Percentiles rank a stretch among this genome's conserved stretches.
These are phyloP conservation scores for Dendropsophus ebraccatus DNA, from an alignment of 2,113 vertebrate species.

Conservation along the genomic window DNA sequence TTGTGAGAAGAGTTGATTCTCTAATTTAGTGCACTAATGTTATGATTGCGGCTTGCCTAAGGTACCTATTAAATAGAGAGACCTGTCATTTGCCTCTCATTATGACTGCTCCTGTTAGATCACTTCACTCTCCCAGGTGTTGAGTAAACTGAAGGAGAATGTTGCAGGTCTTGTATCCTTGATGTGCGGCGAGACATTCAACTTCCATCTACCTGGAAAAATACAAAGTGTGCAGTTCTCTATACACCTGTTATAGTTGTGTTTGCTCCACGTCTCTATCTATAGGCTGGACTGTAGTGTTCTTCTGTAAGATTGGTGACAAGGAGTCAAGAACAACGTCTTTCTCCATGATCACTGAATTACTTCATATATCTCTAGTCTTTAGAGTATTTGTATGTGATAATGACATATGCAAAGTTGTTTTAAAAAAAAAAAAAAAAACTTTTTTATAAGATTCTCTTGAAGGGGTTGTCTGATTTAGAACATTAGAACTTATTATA, in stretches of 20 bases:
- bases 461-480: too few relatives aligned
- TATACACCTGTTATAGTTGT: not conserved
- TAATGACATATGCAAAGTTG: too few relatives aligned
- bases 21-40: conserved; percentile 53
- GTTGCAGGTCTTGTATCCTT: conserved; percentile 41
- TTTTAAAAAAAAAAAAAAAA: too few relatives aligned
- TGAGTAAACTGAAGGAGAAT: conserved; percentile 58
- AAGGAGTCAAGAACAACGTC: not conserved
- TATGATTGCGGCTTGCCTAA: conserved; percentile 57
- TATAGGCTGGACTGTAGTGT: not conserved
- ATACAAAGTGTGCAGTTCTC: not conserved
- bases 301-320: not conserved
- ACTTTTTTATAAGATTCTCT: too few relatives aligned
- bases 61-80: conserved; percentile 47
- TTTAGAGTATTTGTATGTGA: too few relatives aligned
- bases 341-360: not conserved
- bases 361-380: not conserved
- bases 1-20: conserved; percentile 52
- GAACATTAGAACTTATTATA: too few relatives aligned
- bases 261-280: too few relatives aligned
- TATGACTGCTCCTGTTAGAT: conserved; percentile 47
- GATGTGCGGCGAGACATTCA: not conserved
- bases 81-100: conserved; percentile 40
- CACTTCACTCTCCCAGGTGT: conserved; percentile 47
- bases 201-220: not conserved